phyloP scores from a whole-genome alignment of 1,140 invertebrate species.

The Schlechtendalia chinensis region DNA sequence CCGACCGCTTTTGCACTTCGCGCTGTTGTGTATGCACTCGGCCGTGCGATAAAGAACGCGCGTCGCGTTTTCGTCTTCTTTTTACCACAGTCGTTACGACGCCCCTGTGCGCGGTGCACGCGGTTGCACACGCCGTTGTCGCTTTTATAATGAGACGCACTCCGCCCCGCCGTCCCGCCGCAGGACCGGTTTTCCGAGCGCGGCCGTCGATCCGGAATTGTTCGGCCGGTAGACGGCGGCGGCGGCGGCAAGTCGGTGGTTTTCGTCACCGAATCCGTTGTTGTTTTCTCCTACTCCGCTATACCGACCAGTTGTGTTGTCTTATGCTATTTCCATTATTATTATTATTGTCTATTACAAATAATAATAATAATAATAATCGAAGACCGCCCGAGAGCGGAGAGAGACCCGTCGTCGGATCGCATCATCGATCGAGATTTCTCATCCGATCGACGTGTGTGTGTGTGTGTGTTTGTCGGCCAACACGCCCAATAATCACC shows the following conservation, averaged over 20 bases:
- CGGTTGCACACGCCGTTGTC: not conserved
- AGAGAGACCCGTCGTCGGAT: not conserved
- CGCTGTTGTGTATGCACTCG: not conserved
- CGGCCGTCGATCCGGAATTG: conserved; percentile 11
- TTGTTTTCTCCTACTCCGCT: not conserved
- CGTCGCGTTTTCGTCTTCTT: not conserved
- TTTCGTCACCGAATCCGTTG: not conserved
- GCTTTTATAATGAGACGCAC: conserved; percentile 32
- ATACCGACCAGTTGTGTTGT: not conserved
- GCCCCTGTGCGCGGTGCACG: not conserved
- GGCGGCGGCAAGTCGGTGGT: not conserved
- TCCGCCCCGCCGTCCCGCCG: not conserved
- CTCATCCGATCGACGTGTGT: not conserved
- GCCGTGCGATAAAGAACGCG: not conserved
- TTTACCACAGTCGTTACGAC: not conserved
- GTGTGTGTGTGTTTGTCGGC: not conserved
- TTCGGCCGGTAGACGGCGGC: not conserved
- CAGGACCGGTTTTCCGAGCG: conserved; percentile 27
- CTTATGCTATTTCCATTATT: not conserved
- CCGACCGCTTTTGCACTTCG: too few relatives aligned
- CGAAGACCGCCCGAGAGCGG: not conserved
- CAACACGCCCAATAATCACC: not conserved
- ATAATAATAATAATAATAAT: not conserved
- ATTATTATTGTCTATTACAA: not conserved
- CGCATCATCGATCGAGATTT: conserved; percentile 4